A percentile compares a stretch with the other conserved stretches of the same genome.
Evolutionary conservation across 1,140 invertebrate species (phyloP).

Genomic region (Arion vulgaris): DNA sequence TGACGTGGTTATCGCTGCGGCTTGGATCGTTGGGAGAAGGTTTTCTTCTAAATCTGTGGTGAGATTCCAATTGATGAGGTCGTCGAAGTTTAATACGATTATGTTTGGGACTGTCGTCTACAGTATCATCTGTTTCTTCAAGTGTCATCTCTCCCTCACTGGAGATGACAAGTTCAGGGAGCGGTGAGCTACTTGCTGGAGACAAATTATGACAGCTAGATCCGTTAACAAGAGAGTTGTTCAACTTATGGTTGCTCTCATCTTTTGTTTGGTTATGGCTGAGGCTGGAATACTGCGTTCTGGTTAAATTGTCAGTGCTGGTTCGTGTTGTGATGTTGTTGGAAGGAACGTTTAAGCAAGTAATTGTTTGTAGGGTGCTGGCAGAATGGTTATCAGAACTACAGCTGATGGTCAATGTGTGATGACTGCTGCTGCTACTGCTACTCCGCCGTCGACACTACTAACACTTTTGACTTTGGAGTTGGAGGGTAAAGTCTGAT

Average conservation of each 20-base stretch:
- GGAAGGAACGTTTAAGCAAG: background rate
- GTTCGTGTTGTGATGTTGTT: background rate
- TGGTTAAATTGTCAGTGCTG: background rate
- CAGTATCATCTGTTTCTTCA: conserved; percentile 45
- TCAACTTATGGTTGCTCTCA: background rate
- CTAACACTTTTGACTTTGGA: conserved; percentile 36
- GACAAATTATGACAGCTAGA: conserved; percentile 10
- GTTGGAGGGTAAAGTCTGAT: conserved; percentile 58
- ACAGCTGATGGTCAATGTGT: background rate
- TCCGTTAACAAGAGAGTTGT: background rate
- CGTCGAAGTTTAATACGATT: conserved; percentile 13
- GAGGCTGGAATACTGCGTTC: background rate
- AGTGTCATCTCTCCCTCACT: conserved; percentile 45
- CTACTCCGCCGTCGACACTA: conserved; percentile 37
- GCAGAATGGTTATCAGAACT: background rate
- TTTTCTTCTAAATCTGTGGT: background rate
- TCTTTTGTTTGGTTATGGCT: background rate
- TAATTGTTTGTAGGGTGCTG: background rate
- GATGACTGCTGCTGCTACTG: background rate
- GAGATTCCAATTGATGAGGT: background rate
- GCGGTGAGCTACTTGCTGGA: background rate
- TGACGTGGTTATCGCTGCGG: background rate
- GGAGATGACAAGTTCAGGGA: conserved; percentile 33
- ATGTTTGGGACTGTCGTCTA: conserved; percentile 36
- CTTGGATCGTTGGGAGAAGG: background rate